A percentile compares a stretch with the other conserved stretches of the same genome.
Conservation (phyloP, 2,113 vertebrate species). For the Lichenostomus cassidix region DNA sequence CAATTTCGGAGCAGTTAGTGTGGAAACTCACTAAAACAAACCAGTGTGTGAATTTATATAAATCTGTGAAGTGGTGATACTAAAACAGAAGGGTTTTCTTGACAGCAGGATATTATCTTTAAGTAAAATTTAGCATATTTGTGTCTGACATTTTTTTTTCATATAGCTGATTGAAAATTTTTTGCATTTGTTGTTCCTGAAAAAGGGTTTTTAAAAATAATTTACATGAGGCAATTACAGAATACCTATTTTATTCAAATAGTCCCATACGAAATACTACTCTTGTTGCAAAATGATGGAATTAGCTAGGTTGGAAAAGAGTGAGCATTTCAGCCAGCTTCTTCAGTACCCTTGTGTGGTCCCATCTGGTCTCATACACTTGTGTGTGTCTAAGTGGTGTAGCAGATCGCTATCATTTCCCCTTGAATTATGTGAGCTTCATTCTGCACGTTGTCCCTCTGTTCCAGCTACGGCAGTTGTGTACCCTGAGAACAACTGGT, state of each 20-base stretch:
- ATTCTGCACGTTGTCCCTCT: not conserved
- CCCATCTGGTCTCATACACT: no score
- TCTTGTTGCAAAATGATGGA: not conserved
- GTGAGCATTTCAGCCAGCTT: not conserved
- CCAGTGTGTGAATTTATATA: not conserved
- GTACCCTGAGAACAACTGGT: not conserved
- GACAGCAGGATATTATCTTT: not conserved
- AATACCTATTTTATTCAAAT: not conserved
- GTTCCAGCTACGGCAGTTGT: not conserved
- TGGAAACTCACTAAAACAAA: not conserved
- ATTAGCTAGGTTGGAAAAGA: not conserved
- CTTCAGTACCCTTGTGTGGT: not conserved
- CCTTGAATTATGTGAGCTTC: not conserved
- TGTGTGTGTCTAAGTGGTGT: not conserved
- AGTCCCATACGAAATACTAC: not conserved
- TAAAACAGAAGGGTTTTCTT: not conserved
- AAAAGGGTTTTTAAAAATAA: accelerated
- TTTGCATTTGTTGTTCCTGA: not conserved
- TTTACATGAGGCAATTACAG: not conserved
- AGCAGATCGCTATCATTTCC: accelerated
- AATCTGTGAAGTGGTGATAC: not conserved
- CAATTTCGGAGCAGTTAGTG: not conserved
- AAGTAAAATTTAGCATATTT: not conserved
- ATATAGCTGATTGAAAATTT: not conserved
- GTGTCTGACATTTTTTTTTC: not conserved